Percentiles rank a stretch among this genome's conserved stretches.
phyloP scores from a whole-genome alignment of 1,140 invertebrate genomes.

The Zaprionus capensis region DNA sequence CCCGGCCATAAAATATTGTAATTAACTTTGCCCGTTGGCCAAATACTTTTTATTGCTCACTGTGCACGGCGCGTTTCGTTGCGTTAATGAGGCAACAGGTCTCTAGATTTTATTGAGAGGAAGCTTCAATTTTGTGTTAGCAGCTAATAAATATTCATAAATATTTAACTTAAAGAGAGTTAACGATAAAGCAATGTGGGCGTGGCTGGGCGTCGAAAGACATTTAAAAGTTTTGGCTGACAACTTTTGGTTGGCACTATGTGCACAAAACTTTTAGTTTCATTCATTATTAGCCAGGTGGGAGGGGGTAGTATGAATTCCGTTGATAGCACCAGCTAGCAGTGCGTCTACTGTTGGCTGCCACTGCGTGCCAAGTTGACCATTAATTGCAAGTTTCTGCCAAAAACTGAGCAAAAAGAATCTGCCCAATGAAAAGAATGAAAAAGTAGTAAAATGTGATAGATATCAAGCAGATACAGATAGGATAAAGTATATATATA shows the following conservation, averaged over 20 bases:
- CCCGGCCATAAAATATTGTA: constrained; percentile 66
- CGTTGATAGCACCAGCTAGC: constrained; percentile 1
- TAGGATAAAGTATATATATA: neutral
- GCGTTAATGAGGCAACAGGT: constrained; percentile 76
- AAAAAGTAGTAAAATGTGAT: neutral
- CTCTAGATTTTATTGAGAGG: constrained; percentile 28
- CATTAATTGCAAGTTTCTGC: constrained; percentile 50
- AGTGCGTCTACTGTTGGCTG: constrained; percentile 29
- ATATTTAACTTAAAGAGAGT: constrained; percentile 45
- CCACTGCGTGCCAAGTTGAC: constrained; percentile 29
- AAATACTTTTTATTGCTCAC: constrained; percentile 33
- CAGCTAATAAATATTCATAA: constrained; percentile 77
- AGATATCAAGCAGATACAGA: neutral
- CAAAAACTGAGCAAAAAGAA: constrained; percentile 7
- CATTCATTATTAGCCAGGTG: constrained; percentile 62
- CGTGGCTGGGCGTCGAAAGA: neutral
- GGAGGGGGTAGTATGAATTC: constrained; percentile 23
- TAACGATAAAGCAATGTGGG: neutral
- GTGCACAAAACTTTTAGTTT: constrained; percentile 54
- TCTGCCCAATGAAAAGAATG: neutral
- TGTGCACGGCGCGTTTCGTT: constrained; percentile 9
- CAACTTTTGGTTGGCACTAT: constrained; percentile 33
- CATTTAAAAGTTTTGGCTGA: constrained; percentile 57
- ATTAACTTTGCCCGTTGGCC: constrained; percentile 63
- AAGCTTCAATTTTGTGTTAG: constrained; percentile 55